phyloP scores from a whole-genome alignment of 2,113 vertebrate genomes.

The Vulpes vulpes region DNA sequence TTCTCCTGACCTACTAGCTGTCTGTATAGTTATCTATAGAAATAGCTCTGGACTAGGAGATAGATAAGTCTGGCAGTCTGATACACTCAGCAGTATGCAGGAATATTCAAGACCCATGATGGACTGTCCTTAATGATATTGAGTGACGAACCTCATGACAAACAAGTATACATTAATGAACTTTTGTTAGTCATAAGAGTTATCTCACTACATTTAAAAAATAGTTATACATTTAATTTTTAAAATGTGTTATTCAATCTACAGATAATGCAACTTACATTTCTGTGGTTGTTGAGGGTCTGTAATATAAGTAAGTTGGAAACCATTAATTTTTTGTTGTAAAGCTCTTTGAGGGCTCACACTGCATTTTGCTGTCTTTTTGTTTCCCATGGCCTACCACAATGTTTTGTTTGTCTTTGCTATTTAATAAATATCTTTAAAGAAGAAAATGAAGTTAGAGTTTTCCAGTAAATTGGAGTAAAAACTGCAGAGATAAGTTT shows the following conservation, averaged over 20 bases:
- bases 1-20: not conserved
- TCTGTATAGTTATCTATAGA: not conserved
- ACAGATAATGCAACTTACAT: not conserved
- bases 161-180: not conserved
- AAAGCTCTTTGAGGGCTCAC: not conserved
- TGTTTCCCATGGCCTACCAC: not conserved
- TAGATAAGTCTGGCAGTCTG: too few relatives aligned
- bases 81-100: not conserved
- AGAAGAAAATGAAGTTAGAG: not conserved
- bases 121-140: not conserved
- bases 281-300: not conserved
- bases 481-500: not conserved
- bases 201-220: not conserved
- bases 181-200: not conserved
- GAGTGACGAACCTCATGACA: not conserved
- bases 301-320: not conserved
- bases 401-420: not conserved
- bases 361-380: not conserved
- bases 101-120: not conserved
- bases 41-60: not conserved
- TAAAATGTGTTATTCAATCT: not conserved
- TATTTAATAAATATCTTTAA: constrained; percentile 34
- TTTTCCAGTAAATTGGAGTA: not conserved
- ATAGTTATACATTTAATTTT: not conserved
- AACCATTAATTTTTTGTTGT: not conserved